Evolutionary conservation across 2,113 vertebrate species (phyloP).

Genomic region (Elephas maximus): DNA sequence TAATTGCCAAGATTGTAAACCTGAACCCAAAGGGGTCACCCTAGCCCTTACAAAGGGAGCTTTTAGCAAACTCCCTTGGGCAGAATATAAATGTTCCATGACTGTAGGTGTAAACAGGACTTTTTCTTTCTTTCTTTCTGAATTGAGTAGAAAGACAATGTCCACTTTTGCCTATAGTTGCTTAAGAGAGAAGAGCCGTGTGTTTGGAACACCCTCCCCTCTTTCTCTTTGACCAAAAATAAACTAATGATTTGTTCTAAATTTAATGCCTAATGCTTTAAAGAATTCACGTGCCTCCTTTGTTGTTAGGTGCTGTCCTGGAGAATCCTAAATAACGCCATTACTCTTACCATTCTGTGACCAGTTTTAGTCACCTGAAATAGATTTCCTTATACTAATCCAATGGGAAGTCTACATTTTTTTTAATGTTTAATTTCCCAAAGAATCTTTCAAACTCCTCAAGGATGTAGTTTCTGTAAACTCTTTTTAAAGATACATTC

Average conservation of each 20-base stretch:
- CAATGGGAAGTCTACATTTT: not conserved
- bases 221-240: not conserved
- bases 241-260: not conserved
- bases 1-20: not conserved
- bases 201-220: not conserved
- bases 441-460: not conserved
- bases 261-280: not conserved
- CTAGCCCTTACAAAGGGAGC: not conserved
- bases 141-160: not conserved
- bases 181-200: not conserved
- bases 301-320: too few relatives aligned
- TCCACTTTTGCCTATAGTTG: not conserved
- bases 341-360: not conserved
- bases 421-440: not conserved
- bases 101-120: not conserved
- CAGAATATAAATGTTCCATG: not conserved
- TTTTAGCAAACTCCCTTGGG: not conserved
- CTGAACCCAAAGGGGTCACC: not conserved
- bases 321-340: not conserved
- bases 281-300: not conserved
- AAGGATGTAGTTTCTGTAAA: not conserved
- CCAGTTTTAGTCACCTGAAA: not conserved
- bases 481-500: not conserved
- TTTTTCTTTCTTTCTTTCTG: constrained; percentile 11
- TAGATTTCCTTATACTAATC: not conserved